Evolutionary conservation across 2,797 vertebrate species (phyloP), one percentile per base, ranked within the genome.

Genomic region (Myotis findleyi): DNA sequence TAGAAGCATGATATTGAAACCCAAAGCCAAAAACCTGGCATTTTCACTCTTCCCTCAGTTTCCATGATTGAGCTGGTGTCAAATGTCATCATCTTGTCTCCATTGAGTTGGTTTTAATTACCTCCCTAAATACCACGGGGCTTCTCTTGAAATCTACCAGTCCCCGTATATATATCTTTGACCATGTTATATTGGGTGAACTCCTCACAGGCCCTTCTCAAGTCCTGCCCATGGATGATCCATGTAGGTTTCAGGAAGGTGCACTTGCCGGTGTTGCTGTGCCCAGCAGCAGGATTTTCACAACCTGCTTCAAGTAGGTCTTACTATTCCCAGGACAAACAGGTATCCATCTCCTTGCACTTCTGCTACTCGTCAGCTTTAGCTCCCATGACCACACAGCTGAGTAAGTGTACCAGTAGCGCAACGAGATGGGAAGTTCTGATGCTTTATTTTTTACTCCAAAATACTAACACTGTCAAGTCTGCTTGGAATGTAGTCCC

Each of bases 231-330:
- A 96, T 99, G 98, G 98, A 99, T 99, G 98, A 99, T 99, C 97
- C 98, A 98, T 99, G 99, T 99, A 98, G 99, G 99, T 98, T 99
- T 99, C 97, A 99, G 99, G 98, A 99, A 99, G 97, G 99, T 99
- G 96, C 99, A 99, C 97, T 99, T 99, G 98, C 99, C 98, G 98
- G 99, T 99, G 97, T 99, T 99, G 81, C 99, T 11, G 99, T 99
- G 89, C 99, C 99, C 76, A 99, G 98, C 95, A 99, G 97, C 91
- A 99, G 97, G 97, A 99, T 99, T 99, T 99, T 99, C 76, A 99
- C 99, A 85, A 99, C 98, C 82, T 99, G 98, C 93, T 99, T 99
- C 86, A 99, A 98, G 87, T 99, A 99, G 10, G 98, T 98, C 53
- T 64, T 27, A 51, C 95, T 99, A 99, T 98, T 99, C 99, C 93